Evolutionary conservation across 1,140 invertebrate genomes (phyloP).

Genomic region (Gerris buenoi): DNA sequence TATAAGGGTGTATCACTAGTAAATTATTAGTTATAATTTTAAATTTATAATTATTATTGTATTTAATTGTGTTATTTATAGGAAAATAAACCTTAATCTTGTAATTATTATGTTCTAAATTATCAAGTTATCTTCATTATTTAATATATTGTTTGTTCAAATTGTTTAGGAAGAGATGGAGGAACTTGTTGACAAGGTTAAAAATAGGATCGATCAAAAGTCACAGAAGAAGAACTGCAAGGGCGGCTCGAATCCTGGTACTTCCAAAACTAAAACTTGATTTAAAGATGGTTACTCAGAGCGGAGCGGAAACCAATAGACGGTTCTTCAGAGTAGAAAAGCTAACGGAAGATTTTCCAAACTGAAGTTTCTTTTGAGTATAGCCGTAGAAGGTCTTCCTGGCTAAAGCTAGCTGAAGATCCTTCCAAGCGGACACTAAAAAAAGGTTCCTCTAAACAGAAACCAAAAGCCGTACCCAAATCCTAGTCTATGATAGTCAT

Average conservation of each 20-base stretch:
- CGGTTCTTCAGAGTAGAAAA: too few species aligned
- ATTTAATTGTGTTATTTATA: background rate
- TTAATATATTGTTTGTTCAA: slow-evolving; percentile 5
- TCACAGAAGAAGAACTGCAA: slow-evolving; percentile 30
- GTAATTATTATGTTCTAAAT: slow-evolving; percentile 8
- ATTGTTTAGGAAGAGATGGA: slow-evolving; percentile 40
- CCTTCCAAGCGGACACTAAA: too few species aligned
- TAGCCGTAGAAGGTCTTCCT: too few species aligned
- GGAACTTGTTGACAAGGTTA: slow-evolving; percentile 43
- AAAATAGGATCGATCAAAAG: slow-evolving; percentile 39
- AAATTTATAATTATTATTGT: background rate
- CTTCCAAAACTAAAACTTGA: background rate
- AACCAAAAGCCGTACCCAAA: too few species aligned
- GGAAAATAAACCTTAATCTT: slow-evolving; percentile 5
- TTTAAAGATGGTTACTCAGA: too few species aligned
- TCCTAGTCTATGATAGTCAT: too few species aligned
- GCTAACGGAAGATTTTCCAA: too few species aligned
- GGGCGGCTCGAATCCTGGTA: background rate
- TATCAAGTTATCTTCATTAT: slow-evolving; percentile 7
- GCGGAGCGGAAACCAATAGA: too few species aligned
- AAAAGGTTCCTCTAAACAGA: too few species aligned
- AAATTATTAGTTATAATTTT: too few species aligned
- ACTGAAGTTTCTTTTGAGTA: too few species aligned
- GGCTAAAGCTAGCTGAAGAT: too few species aligned
- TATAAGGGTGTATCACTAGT: background rate